Base-by-base conservation (phyloP, 2,888 invertebrate genomes). In the Brachyopa scutellaris region DNA sequence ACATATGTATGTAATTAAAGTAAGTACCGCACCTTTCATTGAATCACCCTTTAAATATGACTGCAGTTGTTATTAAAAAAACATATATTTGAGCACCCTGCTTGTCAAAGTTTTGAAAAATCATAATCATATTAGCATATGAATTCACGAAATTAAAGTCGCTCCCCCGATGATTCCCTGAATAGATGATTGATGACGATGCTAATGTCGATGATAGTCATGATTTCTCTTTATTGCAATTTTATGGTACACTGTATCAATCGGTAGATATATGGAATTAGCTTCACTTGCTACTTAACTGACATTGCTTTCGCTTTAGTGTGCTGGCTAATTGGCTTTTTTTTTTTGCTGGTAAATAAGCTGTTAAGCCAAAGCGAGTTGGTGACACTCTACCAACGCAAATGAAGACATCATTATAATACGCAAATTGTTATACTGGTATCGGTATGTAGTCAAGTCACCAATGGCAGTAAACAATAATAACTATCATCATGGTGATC, bases 171-270 rank as follows among this genome's bases (percentile, higher is more conserved):
- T n/a, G n/a, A n/a, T n/a, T n/a, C n/a, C n/a, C n/a, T n/a, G 13
- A 13, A 17, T 31, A 7, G 23, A 49, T 59, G 66, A 76, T 64
- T 61, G 67, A 51, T 67, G 23, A 38, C 33, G 23, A 26, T 17
- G 51, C 47, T 62, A 29, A 53, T 55, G 33, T 21, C 19, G 29
- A 61, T 45, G 26, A 59, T 57, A 53, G 36, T 47, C 4, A 55
- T 38, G 38, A 23, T 77, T 78, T 78, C 78, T 53, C 61, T 66
- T 64, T 29, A 15, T 11, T 78, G 70, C 61, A 61, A 67, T 76
- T 61, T 55, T 23, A 45, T 62, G 17, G 38, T 8, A 17, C 11
- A 47, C n/a, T 45, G n/a, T 15, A 38, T 21, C 29, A 13, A 67
- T 40, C 40, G 13, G 19, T n/a, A n/a, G n/a, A n/a, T 26, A 1